Percentiles rank a stretch among this genome's conserved stretches.
Evolutionary conservation across 2,797 vertebrate species (phyloP).

Genomic region (Poeciliopsis infans): DNA sequence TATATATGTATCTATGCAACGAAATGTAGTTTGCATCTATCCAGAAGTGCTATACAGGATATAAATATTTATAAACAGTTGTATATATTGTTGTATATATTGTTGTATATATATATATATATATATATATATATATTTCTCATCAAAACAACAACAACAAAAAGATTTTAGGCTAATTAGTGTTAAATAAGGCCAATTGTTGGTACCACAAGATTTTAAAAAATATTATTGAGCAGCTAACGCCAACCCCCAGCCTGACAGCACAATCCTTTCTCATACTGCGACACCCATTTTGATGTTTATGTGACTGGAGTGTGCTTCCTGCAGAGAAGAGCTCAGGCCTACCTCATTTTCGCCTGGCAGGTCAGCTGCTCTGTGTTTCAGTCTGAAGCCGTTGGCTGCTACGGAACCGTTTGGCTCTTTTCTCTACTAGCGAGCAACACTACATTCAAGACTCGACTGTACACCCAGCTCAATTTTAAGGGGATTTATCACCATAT

Average conservation of each 20-base stretch:
- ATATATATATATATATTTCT: too few relatives aligned
- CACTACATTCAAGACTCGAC: conserved; percentile 85
- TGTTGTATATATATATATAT: too few relatives aligned
- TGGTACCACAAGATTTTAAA: neutral
- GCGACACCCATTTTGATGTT: conserved; percentile 75
- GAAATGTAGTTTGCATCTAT: too few relatives aligned
- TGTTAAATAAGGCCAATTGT: neutral
- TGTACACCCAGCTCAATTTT: conserved; percentile 79
- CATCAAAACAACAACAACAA: neutral
- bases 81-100: too few relatives aligned
- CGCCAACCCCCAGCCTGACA: conserved; percentile 28
- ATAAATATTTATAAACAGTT: too few relatives aligned
- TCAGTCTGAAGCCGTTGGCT: conserved; percentile 89
- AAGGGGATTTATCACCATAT: conserved; percentile 64
- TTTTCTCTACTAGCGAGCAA: conserved; percentile 91
- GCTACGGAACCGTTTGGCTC: conserved; percentile 92
- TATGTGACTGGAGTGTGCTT: conserved; percentile 68
- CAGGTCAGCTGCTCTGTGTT: conserved; percentile 78
- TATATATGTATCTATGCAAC: too few relatives aligned
- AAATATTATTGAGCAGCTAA: conserved; percentile 11
- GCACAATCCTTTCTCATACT: conserved; percentile 59
- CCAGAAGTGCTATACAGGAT: too few relatives aligned
- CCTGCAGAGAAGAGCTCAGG: conserved; percentile 74
- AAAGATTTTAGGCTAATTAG: neutral
- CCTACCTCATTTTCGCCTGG: conserved; percentile 81